Percentiles rank a stretch among this genome's conserved stretches.
Conservation (phyloP, 2,888 invertebrate species). For the Liodrosophila aerea region DNA sequence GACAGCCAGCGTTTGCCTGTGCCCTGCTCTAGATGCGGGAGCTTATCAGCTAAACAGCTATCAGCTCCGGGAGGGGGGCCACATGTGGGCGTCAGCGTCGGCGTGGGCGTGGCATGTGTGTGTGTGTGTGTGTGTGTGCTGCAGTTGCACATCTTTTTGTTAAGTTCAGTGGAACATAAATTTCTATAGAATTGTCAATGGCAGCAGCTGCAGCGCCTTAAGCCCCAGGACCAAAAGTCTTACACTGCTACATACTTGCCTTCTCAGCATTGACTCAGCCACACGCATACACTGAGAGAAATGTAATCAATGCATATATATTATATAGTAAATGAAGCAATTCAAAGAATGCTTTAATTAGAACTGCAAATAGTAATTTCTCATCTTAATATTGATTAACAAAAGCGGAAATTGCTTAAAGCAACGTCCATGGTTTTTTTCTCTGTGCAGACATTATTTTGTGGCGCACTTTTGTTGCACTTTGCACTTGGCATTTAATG, state of each 20-base stretch:
- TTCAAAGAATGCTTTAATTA: too few relatives aligned
- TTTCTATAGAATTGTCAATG: slow-evolving; percentile 67
- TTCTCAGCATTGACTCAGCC: slow-evolving; percentile 18
- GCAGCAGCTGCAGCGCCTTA: slow-evolving; percentile 58
- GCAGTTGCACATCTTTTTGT: slow-evolving; percentile 62
- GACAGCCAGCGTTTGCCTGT: slow-evolving; percentile 1
- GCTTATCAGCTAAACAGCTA: slow-evolving; percentile 69
- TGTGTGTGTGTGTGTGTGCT: slow-evolving; percentile 22
- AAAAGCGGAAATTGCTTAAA: too few relatives aligned
- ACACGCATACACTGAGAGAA: slow-evolving; percentile 12
- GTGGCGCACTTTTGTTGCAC: slow-evolving; percentile 61
- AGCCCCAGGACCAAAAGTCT: slow-evolving; percentile 15
- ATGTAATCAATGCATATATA: too few relatives aligned
- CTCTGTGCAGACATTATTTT: not conserved
- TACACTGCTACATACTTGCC: slow-evolving; percentile 29
- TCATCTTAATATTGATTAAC: too few relatives aligned
- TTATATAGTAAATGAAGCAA: too few relatives aligned
- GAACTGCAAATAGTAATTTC: too few relatives aligned
- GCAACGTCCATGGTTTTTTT: too few relatives aligned
- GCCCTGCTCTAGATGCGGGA: slow-evolving; percentile 40
- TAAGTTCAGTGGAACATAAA: slow-evolving; percentile 66
- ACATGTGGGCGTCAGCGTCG: not conserved
- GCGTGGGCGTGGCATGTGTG: slow-evolving; percentile 16
- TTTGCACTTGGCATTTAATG: slow-evolving; percentile 67
- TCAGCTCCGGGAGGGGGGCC: slow-evolving; percentile 53